phyloP scores from a whole-genome alignment of 2,797 vertebrate genomes.

The Danionella dracula region DNA sequence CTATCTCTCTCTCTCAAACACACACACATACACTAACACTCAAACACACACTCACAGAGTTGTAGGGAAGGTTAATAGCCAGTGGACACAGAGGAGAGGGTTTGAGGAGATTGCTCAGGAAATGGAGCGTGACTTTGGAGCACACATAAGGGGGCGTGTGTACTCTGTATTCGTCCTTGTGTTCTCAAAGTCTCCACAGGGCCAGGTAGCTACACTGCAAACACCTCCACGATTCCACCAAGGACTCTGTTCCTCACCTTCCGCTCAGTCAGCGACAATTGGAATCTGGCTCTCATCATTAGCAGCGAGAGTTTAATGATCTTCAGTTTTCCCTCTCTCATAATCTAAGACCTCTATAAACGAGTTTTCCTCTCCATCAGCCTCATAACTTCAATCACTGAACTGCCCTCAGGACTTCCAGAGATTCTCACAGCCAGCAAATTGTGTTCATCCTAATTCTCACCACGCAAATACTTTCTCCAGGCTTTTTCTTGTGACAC shows the following conservation, averaged over 20 bases:
- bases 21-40: constrained; percentile 26
- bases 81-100: constrained; percentile 49
- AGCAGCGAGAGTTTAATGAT: constrained; percentile 10
- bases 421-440: background rate
- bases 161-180: constrained; percentile 44
- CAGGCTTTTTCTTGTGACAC: background rate
- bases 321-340: constrained; percentile 26
- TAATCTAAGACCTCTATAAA: constrained; percentile 13
- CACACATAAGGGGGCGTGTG: constrained; percentile 41
- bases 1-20: constrained; percentile 26
- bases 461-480: background rate
- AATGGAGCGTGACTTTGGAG: constrained; percentile 56
- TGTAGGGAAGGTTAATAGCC: constrained; percentile 58
- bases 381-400: constrained; percentile 4
- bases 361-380: background rate
- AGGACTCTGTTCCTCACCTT: background rate
- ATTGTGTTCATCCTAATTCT: background rate
- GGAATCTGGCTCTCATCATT: background rate
- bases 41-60: constrained; percentile 40
- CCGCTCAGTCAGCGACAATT: constrained; percentile 18
- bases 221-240: background rate
- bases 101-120: constrained; percentile 56
- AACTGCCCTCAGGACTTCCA: constrained; percentile 3
- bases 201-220: constrained; percentile 12
- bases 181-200: constrained; percentile 32